These are phyloP conservation scores for Hafferia zeledoni DNA, from an alignment of 2,797 vertebrate genomes.

Conservation along the genomic window DNA sequence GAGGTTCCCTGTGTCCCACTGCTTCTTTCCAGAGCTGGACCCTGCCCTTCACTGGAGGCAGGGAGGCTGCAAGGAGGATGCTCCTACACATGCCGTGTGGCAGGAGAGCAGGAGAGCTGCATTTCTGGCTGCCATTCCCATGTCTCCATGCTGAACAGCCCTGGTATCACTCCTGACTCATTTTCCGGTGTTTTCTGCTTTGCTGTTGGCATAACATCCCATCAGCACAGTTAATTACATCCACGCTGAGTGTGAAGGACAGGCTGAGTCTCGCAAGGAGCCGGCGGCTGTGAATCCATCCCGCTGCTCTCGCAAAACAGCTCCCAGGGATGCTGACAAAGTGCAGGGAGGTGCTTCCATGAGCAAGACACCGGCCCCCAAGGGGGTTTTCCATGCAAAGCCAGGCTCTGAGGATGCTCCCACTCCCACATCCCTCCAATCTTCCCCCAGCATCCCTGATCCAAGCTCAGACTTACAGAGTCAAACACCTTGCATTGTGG, in stretches of 20 bases:
- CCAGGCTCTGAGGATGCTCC: accelerated
- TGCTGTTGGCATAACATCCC: conserved; percentile 74
- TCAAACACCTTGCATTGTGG: accelerated
- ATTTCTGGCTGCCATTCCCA: not conserved
- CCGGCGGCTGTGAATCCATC: conserved; percentile 58
- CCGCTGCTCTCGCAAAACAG: conserved; percentile 41
- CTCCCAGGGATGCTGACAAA: not conserved
- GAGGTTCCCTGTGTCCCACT: not conserved
- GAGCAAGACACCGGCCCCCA: accelerated
- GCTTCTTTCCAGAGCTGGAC: not conserved
- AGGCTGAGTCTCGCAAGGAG: conserved; percentile 67
- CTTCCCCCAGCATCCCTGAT: not conserved
- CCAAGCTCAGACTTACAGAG: accelerated
- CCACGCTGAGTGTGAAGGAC: conserved; percentile 77
- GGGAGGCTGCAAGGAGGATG: not conserved
- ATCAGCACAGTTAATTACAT: conserved; percentile 77
- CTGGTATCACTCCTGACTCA: conserved; percentile 17
- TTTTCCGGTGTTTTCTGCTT: conserved; percentile 69
- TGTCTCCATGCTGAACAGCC: not conserved
- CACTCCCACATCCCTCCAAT: accelerated
- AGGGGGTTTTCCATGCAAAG: not conserved
- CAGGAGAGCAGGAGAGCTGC: not conserved
- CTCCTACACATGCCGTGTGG: not conserved
- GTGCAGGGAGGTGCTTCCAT: not conserved
- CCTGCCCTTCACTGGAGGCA: not conserved